phyloP scores from a whole-genome alignment of 53 echinoderm and acorn worm species.

The Apostichopus leukothele region DNA sequence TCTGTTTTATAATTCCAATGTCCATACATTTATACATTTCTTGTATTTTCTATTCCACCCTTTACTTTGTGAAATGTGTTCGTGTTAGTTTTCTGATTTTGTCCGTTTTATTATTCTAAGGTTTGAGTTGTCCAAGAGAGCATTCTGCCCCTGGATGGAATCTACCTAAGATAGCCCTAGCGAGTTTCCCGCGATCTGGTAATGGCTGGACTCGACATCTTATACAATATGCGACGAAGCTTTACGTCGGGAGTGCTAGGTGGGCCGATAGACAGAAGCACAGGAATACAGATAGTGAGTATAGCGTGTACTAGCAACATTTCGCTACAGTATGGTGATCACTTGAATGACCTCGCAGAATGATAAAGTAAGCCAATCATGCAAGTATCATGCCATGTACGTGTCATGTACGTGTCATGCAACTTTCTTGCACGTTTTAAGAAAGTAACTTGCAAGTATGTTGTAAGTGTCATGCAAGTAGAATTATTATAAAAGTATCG shows the following conservation, averaged over 20 bases:
- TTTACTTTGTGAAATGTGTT: too few relatives aligned
- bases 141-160: neutral
- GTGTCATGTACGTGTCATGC: too few relatives aligned
- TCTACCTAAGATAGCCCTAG: slow-evolving; percentile 32
- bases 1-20: neutral
- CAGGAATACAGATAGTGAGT: neutral
- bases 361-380: too few relatives aligned
- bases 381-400: too few relatives aligned
- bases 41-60: neutral
- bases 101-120: neutral
- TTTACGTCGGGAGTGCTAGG: slow-evolving; percentile 8
- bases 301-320: too few relatives aligned
- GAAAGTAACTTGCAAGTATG: too few relatives aligned
- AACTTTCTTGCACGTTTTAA: too few relatives aligned
- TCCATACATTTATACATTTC: neutral
- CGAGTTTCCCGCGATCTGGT: slow-evolving; percentile 36
- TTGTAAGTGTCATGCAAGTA: too few relatives aligned
- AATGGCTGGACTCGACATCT: slow-evolving; percentile 32
- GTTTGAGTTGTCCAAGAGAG: slow-evolving; percentile 21
- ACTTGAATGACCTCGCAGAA: too few relatives aligned
- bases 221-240: slow-evolving; percentile 27
- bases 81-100: neutral
- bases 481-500: too few relatives aligned
- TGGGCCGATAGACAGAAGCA: neutral
- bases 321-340: too few relatives aligned